Evolutionary conservation across 2,888 invertebrate species (phyloP), one percentile per base, ranked within the genome.

Genomic region (Campoletis raptor): DNA sequence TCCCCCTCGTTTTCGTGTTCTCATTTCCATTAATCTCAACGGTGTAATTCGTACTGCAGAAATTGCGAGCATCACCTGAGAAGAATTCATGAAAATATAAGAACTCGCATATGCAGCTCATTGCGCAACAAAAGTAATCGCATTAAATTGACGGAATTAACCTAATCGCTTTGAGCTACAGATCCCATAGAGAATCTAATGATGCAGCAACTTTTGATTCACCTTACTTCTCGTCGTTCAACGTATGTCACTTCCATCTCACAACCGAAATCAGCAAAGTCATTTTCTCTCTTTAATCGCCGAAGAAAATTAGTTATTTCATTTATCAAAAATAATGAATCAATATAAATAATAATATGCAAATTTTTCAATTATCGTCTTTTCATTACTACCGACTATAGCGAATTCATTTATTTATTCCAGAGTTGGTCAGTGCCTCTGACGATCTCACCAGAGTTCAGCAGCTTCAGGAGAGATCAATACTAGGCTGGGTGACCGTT

Each of bases 131-230:
- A 77, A 72, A 74, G 82, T 83, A 85, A 88, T 85, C 87, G 86
- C 85, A 83, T 86, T 81, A 87, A 78, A 86, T 83, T 82, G 85
- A 85, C 73, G 84, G 81, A 87, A 88, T 86, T 83, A 86, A 79
- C 85, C 72, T 83, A 86, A 88, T 87, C 87, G 78, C 81, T 79
- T 37, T 70, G 37, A 69, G 67, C 52, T 69, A 79, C 76, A 72
- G 54, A 76, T 83, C 70, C 76, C 80, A 76, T 54, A 6, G 78
- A 52, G 76, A 76, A 76, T 83, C 45, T 80, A 72, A 83, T 83
- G 83, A 80, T 72, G 76, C 76, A 80, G 61, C 45, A 52, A 37
- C 70, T 30, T 61, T 61, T 61, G 30, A 61, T 61, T 5, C 61
- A 30, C 30, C 21, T 10, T 15, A 30, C 6, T n/a, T n/a, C 61